Conservation (phyloP, 1,140 invertebrate genomes). For the honey bee (Apis mellifera) region DNA sequence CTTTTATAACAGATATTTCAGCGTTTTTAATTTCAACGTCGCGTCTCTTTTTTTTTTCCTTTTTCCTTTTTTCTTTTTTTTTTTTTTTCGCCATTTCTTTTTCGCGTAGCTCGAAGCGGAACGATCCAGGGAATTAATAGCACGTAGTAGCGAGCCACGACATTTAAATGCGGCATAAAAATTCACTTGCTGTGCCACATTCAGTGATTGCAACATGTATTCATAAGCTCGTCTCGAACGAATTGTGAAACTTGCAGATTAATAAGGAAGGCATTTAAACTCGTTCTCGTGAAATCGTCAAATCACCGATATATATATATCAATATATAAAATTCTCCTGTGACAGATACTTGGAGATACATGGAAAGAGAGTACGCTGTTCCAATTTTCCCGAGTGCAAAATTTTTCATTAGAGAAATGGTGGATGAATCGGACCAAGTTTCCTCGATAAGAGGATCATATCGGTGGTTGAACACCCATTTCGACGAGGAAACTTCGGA, state of each 20-base stretch:
- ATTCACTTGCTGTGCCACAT: constrained; percentile 32
- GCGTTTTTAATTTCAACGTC: constrained; percentile 31
- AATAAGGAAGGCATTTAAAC: constrained; percentile 16
- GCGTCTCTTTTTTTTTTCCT: constrained; percentile 1
- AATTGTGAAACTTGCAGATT: constrained; percentile 42
- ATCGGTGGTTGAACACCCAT: too few species aligned
- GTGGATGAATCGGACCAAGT: neutral
- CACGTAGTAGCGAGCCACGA: constrained; percentile 35
- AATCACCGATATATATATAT: too few species aligned
- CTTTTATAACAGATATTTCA: constrained; percentile 19
- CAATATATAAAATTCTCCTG: neutral
- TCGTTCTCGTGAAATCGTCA: neutral
- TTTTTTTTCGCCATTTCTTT: neutral
- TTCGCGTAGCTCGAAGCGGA: neutral
- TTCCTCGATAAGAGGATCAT: neutral
- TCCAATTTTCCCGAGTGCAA: neutral
- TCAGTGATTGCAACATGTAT: constrained; percentile 6
- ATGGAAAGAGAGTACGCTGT: neutral
- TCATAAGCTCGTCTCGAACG: constrained; percentile 27
- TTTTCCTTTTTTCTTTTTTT: neutral
- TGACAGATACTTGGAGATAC: too few species aligned
- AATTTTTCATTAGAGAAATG: neutral
- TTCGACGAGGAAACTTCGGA: neutral
- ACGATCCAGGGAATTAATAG: constrained; percentile 49
- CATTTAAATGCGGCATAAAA: constrained; percentile 48